phyloP scores from a whole-genome alignment of 2,113 vertebrate genomes.

The Ranitomeya imitator region DNA sequence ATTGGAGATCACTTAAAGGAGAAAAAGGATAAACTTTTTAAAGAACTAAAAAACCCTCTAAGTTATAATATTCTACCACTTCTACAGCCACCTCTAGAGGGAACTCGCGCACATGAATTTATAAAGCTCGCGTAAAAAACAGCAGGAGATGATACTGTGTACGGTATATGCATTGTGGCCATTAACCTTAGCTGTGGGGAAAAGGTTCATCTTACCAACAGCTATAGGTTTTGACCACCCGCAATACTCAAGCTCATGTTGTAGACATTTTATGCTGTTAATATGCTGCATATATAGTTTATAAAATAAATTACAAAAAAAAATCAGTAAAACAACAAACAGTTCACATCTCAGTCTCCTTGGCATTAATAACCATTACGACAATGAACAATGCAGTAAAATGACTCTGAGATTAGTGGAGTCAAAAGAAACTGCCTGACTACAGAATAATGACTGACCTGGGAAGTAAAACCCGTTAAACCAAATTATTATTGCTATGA shows the following conservation, averaged over 20 bases:
- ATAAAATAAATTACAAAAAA: neutral
- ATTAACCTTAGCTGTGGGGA: too few species aligned
- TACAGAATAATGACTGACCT: neutral
- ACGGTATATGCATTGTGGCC: too few species aligned
- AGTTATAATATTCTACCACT: too few species aligned
- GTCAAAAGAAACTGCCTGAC: constrained; percentile 6
- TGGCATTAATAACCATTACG: neutral
- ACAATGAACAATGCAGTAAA: constrained; percentile 34
- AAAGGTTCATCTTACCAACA: too few species aligned
- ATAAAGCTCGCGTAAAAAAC: too few species aligned
- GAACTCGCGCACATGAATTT: too few species aligned
- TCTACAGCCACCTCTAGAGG: too few species aligned
- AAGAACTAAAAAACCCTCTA: too few species aligned
- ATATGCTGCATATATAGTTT: neutral
- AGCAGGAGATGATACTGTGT: too few species aligned
- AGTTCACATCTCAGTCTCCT: neutral
- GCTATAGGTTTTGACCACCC: too few species aligned
- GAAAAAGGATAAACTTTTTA: too few species aligned
- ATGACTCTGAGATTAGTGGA: neutral
- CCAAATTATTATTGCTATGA: neutral
- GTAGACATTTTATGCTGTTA: neutral
- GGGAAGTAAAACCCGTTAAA: constrained; percentile 4
- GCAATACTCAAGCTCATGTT: neutral
- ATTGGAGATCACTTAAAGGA: too few species aligned
- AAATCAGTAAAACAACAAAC: neutral